Conservation (phyloP, 2,797 vertebrate genomes). For the Cephalopachus bancanus region DNA sequence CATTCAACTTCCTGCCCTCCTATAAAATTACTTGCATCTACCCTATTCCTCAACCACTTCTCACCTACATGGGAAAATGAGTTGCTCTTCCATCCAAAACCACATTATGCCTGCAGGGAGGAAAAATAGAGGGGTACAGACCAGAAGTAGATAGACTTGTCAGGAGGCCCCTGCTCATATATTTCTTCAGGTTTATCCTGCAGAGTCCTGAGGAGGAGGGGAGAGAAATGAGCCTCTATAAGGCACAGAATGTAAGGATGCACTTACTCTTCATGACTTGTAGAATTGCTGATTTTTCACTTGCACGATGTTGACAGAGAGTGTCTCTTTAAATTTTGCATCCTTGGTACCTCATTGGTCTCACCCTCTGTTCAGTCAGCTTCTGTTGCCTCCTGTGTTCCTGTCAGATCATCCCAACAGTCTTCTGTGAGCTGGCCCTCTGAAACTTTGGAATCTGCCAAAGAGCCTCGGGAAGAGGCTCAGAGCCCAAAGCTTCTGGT, state of each 20-base stretch:
- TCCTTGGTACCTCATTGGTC: too few species aligned
- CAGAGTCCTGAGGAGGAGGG: not conserved
- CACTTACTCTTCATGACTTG: not conserved
- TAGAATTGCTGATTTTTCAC: too few species aligned
- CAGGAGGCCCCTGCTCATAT: not conserved
- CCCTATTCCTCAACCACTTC: not conserved
- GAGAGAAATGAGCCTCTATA: not conserved
- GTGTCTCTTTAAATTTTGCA: not conserved
- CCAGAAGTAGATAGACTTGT: not conserved
- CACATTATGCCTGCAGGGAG: not conserved
- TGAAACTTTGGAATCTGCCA: not conserved
- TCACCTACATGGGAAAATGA: not conserved
- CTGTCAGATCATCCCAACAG: not conserved
- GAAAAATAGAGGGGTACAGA: not conserved
- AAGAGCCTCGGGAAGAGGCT: not conserved
- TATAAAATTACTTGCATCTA: not conserved
- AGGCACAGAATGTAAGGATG: too few species aligned
- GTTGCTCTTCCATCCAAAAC: not conserved
- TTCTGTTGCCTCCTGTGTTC: not conserved
- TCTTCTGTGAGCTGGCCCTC: not conserved
- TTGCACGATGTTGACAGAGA: accelerated
- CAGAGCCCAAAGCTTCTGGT: not conserved
- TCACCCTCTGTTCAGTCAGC: too few species aligned
- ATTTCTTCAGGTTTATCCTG: not conserved
- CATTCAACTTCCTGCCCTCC: not conserved